These are phyloP conservation scores for Serranochromis macrocephalus DNA, from an alignment of 2,113 vertebrate genomes.

Conservation along the genomic window DNA sequence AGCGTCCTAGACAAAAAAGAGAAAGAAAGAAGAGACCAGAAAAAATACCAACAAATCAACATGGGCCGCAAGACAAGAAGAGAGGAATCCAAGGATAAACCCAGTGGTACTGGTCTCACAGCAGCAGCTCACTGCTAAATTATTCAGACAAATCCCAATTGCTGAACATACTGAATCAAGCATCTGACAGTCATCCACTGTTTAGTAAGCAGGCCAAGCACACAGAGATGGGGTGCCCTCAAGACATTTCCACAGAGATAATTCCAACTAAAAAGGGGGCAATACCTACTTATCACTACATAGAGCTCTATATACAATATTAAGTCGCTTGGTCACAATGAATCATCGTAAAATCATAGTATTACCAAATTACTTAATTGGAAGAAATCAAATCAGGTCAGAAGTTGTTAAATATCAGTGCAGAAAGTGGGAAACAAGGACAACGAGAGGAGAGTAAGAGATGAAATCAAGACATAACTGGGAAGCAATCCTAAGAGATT, in stretches of 20 bases:
- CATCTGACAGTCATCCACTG: conserved; percentile 29
- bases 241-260: neutral
- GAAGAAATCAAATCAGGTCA: neutral
- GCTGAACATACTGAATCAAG: conserved; percentile 18
- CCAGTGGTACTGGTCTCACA: neutral
- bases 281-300: neutral
- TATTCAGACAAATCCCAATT: conserved; percentile 29
- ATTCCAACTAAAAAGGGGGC: neutral
- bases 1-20: neutral
- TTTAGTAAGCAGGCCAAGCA: neutral
- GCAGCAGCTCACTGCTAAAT: conserved; percentile 37
- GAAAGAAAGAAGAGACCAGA: neutral
- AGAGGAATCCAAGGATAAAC: neutral
- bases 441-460: neutral
- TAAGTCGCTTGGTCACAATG: neutral
- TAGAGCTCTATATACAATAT: neutral
- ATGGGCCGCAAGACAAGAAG: neutral
- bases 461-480: neutral
- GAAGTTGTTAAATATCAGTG: neutral
- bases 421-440: neutral
- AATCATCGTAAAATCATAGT: neutral
- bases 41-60: neutral
- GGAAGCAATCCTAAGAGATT: neutral
- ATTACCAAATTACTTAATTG: neutral
- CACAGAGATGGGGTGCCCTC: neutral